Percentiles rank a stretch among this genome's conserved stretches.
Conservation (phyloP, 2,797 vertebrate species). For the Aulostomus chinensis region DNA sequence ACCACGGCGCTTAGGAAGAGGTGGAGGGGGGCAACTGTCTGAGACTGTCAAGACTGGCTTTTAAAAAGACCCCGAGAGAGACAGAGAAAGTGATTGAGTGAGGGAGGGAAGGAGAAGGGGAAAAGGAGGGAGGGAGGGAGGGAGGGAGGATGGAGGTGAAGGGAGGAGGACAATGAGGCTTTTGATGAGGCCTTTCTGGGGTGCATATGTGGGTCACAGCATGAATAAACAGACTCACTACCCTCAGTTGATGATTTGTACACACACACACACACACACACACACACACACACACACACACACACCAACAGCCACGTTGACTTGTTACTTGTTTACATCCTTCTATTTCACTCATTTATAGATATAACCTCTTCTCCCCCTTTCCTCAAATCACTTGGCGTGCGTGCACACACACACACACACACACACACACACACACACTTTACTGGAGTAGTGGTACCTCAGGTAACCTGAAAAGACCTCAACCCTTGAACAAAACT, state of each 20-base stretch:
- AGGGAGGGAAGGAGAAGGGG: slow-evolving; percentile 24
- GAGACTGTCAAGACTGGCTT: slow-evolving; percentile 61
- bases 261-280: neutral
- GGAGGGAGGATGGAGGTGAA: slow-evolving; percentile 40
- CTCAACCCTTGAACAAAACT: too few species aligned
- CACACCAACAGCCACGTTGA: slow-evolving; percentile 41
- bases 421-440: too few species aligned
- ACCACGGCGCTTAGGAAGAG: slow-evolving; percentile 42
- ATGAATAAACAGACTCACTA: slow-evolving; percentile 71
- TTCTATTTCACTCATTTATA: slow-evolving; percentile 66
- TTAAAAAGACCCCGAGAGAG: slow-evolving; percentile 68
- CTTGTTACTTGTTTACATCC: slow-evolving; percentile 61
- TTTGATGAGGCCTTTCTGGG: slow-evolving; percentile 70
- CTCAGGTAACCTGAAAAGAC: too few species aligned
- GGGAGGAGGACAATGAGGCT: slow-evolving; percentile 69
- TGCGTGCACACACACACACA: too few species aligned
- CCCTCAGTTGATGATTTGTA: slow-evolving; percentile 38
- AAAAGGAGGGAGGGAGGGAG: slow-evolving; percentile 41
- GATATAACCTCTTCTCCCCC: slow-evolving; percentile 47
- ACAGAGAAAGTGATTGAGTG: slow-evolving; percentile 45
- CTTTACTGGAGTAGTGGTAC: too few species aligned
- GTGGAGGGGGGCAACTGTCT: slow-evolving; percentile 21
- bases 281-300: neutral
- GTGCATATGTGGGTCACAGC: slow-evolving; percentile 74
- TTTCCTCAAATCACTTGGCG: too few species aligned